Conservation (phyloP, 1,140 invertebrate genomes). For the Drosophila melanica region DNA sequence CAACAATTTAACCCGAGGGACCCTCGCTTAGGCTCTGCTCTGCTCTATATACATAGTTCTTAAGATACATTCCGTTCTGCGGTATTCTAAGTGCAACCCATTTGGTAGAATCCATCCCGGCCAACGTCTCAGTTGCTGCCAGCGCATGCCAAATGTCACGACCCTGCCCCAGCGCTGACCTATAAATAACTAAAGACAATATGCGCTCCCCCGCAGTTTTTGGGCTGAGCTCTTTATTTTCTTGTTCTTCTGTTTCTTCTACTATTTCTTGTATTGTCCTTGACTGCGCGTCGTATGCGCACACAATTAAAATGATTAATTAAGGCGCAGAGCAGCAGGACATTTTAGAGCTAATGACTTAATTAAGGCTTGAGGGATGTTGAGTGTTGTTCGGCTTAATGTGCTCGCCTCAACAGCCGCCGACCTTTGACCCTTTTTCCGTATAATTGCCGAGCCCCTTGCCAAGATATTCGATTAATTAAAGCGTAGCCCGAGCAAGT, state of each 20-base stretch:
- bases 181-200: constrained; percentile 64
- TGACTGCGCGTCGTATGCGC: constrained; percentile 18
- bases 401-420: constrained; percentile 68
- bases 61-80: constrained; percentile 14
- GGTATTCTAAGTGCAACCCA: constrained; percentile 25
- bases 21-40: neutral
- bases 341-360: constrained; percentile 78
- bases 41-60: neutral
- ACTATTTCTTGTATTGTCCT: constrained; percentile 35
- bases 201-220: constrained; percentile 35
- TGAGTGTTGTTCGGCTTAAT: constrained; percentile 72
- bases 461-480: constrained; percentile 72
- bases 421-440: constrained; percentile 78
- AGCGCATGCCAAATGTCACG: constrained; percentile 65
- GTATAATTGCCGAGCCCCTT: constrained; percentile 29
- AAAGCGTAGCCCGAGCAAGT: constrained; percentile 69
- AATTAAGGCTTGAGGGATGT: constrained; percentile 57
- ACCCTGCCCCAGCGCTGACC: constrained; percentile 28
- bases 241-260: neutral
- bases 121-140: constrained; percentile 22
- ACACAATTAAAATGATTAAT: constrained; percentile 80
- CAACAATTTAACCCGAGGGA: neutral
- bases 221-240: constrained; percentile 2
- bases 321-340: constrained; percentile 69
- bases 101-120: constrained; percentile 13